Conservation (phyloP, 2,888 invertebrate species). For the Phytoseiulus persimilis region DNA sequence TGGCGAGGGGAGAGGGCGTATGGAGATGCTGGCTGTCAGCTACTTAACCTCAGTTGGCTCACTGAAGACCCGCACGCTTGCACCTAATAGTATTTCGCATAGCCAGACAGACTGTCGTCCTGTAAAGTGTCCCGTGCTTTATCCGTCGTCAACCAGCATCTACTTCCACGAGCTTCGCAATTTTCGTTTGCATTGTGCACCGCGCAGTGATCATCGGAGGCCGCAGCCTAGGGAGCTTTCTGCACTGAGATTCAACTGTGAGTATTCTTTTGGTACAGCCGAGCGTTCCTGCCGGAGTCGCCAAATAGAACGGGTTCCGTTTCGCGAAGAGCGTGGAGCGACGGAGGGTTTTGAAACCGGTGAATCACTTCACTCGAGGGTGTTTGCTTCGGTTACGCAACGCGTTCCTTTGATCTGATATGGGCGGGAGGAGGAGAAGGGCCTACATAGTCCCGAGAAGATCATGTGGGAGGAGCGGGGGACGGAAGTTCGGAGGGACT, state of each 20-base stretch:
- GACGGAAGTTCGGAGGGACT: too few species aligned
- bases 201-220: background rate
- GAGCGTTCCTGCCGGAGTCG: too few species aligned
- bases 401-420: too few species aligned
- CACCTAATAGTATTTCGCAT: background rate
- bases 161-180: background rate
- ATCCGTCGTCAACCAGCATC: background rate
- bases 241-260: background rate
- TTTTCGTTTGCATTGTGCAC: background rate
- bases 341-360: too few species aligned
- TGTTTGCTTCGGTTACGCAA: too few species aligned
- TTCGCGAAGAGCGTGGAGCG: too few species aligned
- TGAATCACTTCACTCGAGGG: too few species aligned
- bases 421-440: too few species aligned
- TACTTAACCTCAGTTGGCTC: constrained; percentile 5
- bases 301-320: too few species aligned
- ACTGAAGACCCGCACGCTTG: background rate
- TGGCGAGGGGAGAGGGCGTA: background rate
- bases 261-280: background rate
- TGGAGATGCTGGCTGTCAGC: background rate
- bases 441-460: too few species aligned
- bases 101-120: background rate
- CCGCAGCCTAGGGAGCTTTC: background rate
- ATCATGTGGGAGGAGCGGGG: too few species aligned
- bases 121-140: background rate